Evolutionary conservation across 2,113 vertebrate species (phyloP).

Genomic region (Amphiprion ocellaris): DNA sequence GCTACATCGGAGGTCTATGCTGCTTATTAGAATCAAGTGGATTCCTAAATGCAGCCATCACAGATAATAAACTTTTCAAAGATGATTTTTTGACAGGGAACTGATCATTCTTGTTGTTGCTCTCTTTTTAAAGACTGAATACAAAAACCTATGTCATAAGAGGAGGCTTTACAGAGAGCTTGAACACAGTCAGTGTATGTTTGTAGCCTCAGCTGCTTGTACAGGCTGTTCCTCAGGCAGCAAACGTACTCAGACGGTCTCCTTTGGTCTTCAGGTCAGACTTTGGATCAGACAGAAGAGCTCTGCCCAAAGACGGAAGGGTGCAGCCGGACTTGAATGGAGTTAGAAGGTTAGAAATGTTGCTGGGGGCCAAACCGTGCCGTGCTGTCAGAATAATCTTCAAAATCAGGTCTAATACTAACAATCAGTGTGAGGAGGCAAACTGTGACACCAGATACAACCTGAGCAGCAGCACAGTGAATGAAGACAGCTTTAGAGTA

Average conservation of each 20-base stretch:
- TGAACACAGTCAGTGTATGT: background rate
- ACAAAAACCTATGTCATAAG: background rate
- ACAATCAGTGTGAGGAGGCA: background rate
- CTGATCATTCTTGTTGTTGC: too few relatives aligned
- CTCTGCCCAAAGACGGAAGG: constrained; percentile 12
- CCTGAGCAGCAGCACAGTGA: background rate
- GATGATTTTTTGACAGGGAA: too few relatives aligned
- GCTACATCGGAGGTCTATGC: too few relatives aligned
- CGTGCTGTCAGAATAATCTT: constrained; percentile 7
- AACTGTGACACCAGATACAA: background rate
- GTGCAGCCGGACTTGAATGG: background rate
- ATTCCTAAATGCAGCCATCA: too few relatives aligned
- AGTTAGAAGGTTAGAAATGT: constrained; percentile 15
- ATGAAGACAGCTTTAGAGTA: too few relatives aligned
- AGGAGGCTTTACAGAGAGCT: background rate
- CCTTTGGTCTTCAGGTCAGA: constrained; percentile 6
- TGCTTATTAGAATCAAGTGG: too few relatives aligned
- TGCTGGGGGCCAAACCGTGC: constrained; percentile 3
- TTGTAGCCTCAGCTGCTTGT: background rate
- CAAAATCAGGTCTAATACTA: background rate
- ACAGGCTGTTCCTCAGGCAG: constrained; percentile 4
- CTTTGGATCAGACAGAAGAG: constrained; percentile 9
- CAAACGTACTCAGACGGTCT: background rate
- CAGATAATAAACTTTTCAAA: too few relatives aligned
- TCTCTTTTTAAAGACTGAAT: too few relatives aligned